Evolutionary conservation across 2,888 invertebrate genomes (phyloP).

Genomic region (Mythimna impura): DNA sequence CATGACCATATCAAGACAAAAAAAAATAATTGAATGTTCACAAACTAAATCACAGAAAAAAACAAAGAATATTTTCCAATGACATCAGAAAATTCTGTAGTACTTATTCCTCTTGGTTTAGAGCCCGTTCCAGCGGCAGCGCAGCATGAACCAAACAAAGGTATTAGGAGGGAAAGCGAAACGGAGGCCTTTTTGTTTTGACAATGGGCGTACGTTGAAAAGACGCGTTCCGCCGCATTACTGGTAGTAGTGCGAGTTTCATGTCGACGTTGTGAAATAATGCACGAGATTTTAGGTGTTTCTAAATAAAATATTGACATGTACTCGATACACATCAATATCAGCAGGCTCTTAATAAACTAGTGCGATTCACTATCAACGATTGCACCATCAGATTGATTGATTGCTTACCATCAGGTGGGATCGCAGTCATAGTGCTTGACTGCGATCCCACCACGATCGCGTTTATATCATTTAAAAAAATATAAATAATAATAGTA

Average conservation of each 20-base stretch:
- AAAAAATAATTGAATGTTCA: too few species aligned
- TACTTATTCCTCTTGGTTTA: not conserved
- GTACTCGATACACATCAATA: not conserved
- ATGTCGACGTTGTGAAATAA: slow-evolving; percentile 10
- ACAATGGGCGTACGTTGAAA: slow-evolving; percentile 50
- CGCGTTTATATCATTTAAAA: too few species aligned
- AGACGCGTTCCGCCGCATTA: slow-evolving; percentile 49
- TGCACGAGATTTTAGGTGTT: not conserved
- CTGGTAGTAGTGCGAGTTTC: slow-evolving; percentile 8
- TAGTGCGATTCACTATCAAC: too few species aligned
- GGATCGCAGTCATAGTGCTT: too few species aligned
- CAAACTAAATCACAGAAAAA: too few species aligned
- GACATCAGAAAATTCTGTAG: not conserved
- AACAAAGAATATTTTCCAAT: too few species aligned
- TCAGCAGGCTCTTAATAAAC: too few species aligned
- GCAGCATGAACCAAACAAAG: slow-evolving; percentile 48
- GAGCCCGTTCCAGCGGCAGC: not conserved
- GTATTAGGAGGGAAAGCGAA: slow-evolving; percentile 54
- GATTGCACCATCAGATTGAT: too few species aligned
- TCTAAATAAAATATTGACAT: not conserved
- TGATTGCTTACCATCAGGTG: too few species aligned
- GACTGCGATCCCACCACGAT: too few species aligned
- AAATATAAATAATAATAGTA: too few species aligned
- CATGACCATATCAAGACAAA: too few species aligned
- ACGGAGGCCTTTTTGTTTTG: slow-evolving; percentile 47